A percentile compares a stretch with the other conserved stretches of the same genome.
These are phyloP conservation scores for Falco novaeseelandiae DNA, from an alignment of 2,797 vertebrate genomes.

Conservation along the genomic window DNA sequence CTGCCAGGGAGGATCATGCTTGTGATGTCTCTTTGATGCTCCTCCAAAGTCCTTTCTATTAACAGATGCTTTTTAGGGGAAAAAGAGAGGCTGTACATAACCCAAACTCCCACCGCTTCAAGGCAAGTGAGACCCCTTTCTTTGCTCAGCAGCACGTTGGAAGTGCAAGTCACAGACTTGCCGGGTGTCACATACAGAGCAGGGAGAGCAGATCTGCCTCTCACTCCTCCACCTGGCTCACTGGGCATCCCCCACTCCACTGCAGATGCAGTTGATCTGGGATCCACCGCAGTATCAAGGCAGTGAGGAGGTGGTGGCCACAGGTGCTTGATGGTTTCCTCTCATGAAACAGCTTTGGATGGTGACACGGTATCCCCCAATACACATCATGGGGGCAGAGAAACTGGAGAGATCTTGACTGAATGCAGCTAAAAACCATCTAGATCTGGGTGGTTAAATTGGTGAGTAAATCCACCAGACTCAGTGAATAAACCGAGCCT, in stretches of 20 bases:
- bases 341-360: background rate
- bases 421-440: background rate
- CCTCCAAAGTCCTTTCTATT: background rate
- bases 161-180: background rate
- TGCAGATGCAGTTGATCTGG: rapidly evolving
- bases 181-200: background rate
- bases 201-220: background rate
- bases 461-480: background rate
- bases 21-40: conserved; percentile 23
- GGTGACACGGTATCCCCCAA: background rate
- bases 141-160: background rate
- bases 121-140: background rate
- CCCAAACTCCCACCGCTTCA: background rate
- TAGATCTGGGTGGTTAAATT: background rate
- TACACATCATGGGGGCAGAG: rapidly evolving
- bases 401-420: background rate
- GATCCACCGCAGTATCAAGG: rapidly evolving
- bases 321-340: background rate
- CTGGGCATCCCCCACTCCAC: rapidly evolving
- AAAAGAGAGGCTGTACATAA: background rate
- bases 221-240: background rate
- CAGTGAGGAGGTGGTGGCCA: background rate
- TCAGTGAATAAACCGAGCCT: background rate
- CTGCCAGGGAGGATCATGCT: background rate
- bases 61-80: conserved; percentile 18